Base-by-base conservation (phyloP, 2,113 vertebrate species). In the Brachionichthys hirsutus region DNA sequence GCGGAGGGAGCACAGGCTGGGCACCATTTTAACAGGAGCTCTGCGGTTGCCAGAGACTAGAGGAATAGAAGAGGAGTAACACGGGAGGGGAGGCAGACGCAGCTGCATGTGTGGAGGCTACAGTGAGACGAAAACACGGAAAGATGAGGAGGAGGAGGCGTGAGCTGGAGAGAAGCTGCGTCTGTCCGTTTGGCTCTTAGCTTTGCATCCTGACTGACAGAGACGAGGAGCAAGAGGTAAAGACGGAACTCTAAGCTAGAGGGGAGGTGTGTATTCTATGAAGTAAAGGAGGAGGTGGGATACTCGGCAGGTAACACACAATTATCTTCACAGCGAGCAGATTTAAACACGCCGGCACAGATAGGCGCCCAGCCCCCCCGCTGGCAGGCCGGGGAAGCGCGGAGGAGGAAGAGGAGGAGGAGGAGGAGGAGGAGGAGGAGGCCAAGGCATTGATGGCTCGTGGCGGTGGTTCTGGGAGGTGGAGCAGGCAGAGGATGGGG, bases 401-500 rank as follows among this genome's bases (percentile, higher is more conserved):
- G n/a, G 45, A 48, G 19, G 50, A 56, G 70, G 10, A 70, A 56
- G 72, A 63, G 78, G 68, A 71, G 63, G 70, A 55, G 67, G 77
- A 70, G 74, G 70, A 78, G 65, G 72, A 65, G 56, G 75, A 81
- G 5, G 72, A 74, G 48, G 75, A 73, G 38, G 73, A 86, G 48
- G 62, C 51, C 56, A 48, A 42, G 22, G 81, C 61, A 54, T 73
- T 73, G 41, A 90, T 89, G 88, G 87, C 88, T 63, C 81, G 88
- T 3, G 75, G 90, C 65, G 73, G 93, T 88, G 95, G 94, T 89
- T 75, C 91, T 53, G 80, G 92, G 78, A 75, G 88, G 54, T 90
- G 90, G 73, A 91, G 90, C 84, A 82, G 85, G 81, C 91, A 89
- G 76, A 89, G 83, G 85, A 88, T 91, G 85, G 93, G 91, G 5